A percentile compares a stretch with the other conserved stretches of the same genome.
phyloP scores from a whole-genome alignment of 2,797 vertebrate species.

The Phrynocephalus vlangalii region DNA sequence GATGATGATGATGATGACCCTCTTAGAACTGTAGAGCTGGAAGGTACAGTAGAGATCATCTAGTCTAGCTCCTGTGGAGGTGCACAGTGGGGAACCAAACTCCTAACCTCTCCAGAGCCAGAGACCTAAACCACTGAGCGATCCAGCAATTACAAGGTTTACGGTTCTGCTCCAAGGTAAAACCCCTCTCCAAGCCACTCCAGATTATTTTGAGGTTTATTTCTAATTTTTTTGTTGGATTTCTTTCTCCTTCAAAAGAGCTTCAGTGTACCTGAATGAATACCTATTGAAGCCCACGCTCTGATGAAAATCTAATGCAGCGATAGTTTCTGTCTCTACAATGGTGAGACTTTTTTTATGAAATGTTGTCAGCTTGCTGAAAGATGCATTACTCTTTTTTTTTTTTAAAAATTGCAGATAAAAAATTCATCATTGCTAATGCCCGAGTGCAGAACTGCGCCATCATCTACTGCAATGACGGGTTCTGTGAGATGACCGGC shows the following conservation, averaged over 20 bases:
- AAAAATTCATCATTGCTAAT: conserved; percentile 99
- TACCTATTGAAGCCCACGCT: conserved; percentile 40
- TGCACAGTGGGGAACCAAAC: too few relatives aligned
- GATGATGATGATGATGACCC: too few relatives aligned
- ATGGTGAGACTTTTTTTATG: conserved; percentile 19
- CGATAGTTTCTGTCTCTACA: conserved; percentile 26
- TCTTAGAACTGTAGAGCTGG: too few relatives aligned
- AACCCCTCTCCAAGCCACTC: neutral
- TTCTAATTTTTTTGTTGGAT: conserved; percentile 35
- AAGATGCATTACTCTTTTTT: conserved; percentile 73
- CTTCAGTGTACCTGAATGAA: conserved; percentile 21
- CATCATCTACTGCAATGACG: conserved; percentile 99
- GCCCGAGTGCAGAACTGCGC: conserved; percentile 97
- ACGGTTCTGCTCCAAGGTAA: neutral
- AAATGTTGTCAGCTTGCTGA: conserved; percentile 67
- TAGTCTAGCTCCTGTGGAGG: too few relatives aligned
- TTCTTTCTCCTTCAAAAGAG: conserved; percentile 28
- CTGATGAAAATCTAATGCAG: conserved; percentile 34
- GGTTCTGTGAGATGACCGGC: conserved; percentile 98
- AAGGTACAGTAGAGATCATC: too few relatives aligned
- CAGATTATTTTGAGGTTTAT: conserved; percentile 11
- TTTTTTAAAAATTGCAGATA: conserved; percentile 88
- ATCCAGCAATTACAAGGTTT: conserved; percentile 16
- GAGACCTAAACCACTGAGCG: too few relatives aligned
- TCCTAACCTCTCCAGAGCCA: too few relatives aligned